Conservation (phyloP, 1,140 invertebrate species). For the Bradysia coprophila region DNA sequence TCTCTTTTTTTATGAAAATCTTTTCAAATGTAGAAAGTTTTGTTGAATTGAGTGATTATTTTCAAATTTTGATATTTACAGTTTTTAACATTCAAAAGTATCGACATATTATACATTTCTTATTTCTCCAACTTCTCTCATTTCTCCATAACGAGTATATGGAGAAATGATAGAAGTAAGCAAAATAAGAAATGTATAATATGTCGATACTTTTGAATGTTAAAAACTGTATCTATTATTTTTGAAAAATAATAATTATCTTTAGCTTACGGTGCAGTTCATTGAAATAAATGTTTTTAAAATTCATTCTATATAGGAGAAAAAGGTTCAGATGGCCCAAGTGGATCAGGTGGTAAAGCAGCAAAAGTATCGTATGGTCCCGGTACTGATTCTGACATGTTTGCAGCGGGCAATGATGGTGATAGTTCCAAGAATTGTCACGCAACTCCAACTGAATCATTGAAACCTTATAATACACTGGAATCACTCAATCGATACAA, state of each 20-base stretch:
- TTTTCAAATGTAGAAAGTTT: not conserved
- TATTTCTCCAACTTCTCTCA: too few relatives aligned
- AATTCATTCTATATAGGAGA: not conserved
- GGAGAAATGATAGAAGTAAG: too few relatives aligned
- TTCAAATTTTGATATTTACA: too few relatives aligned
- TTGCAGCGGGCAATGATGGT: not conserved
- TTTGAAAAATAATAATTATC: not conserved
- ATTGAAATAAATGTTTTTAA: too few relatives aligned
- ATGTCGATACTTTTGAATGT: too few relatives aligned
- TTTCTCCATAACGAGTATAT: too few relatives aligned
- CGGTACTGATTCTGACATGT: not conserved
- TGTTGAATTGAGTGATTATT: not conserved
- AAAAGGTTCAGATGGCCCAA: not conserved
- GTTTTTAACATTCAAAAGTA: too few relatives aligned
- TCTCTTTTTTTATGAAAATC: too few relatives aligned
- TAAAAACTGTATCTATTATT: too few relatives aligned
- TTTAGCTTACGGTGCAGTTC: too few relatives aligned
- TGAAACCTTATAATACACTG: not conserved
- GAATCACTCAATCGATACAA: not conserved
- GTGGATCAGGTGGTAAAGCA: not conserved
- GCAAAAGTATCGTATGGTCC: not conserved
- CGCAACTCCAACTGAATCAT: not conserved
- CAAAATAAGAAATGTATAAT: not conserved
- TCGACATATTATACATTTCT: too few relatives aligned
- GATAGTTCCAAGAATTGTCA: not conserved